A percentile compares a stretch with the other conserved stretches of the same genome.
phyloP scores from a whole-genome alignment of 2,797 vertebrate species.

The Threskiornis aethiopicus region DNA sequence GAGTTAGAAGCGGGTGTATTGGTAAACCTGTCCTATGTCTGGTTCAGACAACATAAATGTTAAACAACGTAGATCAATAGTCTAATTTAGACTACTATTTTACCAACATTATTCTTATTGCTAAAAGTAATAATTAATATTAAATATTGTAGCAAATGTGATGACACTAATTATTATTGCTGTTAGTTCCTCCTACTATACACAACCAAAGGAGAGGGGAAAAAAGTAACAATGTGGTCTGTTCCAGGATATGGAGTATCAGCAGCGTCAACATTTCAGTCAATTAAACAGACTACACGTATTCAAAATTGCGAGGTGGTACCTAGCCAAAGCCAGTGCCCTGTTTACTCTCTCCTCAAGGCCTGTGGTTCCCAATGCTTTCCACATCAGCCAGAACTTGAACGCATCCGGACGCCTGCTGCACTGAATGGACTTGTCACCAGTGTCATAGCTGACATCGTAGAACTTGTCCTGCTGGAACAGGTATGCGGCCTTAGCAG shows the following conservation, averaged over 20 bases:
- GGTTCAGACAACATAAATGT: not conserved
- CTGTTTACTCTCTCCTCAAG: conserved; percentile 85
- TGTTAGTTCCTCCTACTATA: not conserved
- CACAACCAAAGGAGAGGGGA: not conserved
- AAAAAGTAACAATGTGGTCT: not conserved
- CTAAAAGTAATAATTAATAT: not conserved
- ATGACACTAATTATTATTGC: not conserved
- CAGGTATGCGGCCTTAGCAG: conserved; percentile 83
- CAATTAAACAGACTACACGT: not conserved
- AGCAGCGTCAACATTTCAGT: not conserved
- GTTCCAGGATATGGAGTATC: not conserved
- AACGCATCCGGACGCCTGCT: conserved; percentile 84
- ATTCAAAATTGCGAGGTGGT: not conserved
- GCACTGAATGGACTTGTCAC: conserved; percentile 87
- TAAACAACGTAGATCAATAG: not conserved
- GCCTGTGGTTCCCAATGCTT: conserved; percentile 81
- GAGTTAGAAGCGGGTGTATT: not conserved
- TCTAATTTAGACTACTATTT: not conserved
- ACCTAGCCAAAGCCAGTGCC: conserved; percentile 82
- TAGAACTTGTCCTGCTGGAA: conserved; percentile 91
- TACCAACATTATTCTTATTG: not conserved
- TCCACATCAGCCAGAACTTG: conserved; percentile 90
- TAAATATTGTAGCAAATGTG: not conserved
- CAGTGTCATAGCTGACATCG: conserved; percentile 83
- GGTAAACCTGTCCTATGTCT: not conserved